Base-by-base conservation (phyloP, 2,113 vertebrate species). In the Hassar affinis region DNA sequence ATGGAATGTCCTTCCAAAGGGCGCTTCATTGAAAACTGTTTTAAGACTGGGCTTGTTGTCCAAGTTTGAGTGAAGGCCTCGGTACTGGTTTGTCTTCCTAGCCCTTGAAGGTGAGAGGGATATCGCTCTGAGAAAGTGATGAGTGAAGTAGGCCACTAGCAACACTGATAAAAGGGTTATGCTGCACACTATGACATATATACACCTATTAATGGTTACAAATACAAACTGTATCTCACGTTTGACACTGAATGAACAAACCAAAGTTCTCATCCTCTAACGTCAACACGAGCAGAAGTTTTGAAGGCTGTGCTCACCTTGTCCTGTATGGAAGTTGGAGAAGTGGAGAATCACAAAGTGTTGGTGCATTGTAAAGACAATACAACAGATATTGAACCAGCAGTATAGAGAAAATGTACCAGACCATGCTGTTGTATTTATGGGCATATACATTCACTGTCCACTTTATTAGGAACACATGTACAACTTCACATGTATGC, bases 231-330 rank as follows among this genome's bases (percentile, higher is more conserved):
- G 83, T 71, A 89, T 91, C 91, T 89, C 90, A 89, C 62, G 61
- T 85, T 88, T 90, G 91, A 90, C 92, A 91, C 84, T 76, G 47
- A 66, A 79, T 91, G 47, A 66, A 79, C 91, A 91, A 92, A 92
- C 61, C 89, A 85, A 84, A 89, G 84, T 89, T 88, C 85, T 92
- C 89, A 90, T 90, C 91, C 89, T 92, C 89, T 84, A 84, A 88
- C 85, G 86, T 15, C 79, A 87, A 80, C 89, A 88, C 86, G 72
- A 88, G 89, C 78, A 87, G 89, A 91, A 91, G 91, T 93, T 92
- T 87, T 91, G 89, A 93, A 93, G 92, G 89, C 91, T 91, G 89
- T 84, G 83, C 86, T 93, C 91, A 93, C 91, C 92, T 93, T 93
- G 92, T 90, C 91, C 90, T 91, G 90, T 79, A 90, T 92, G 84